phyloP scores from a whole-genome alignment of 2,888 invertebrate genomes.

The Amblyteles armatorius region DNA sequence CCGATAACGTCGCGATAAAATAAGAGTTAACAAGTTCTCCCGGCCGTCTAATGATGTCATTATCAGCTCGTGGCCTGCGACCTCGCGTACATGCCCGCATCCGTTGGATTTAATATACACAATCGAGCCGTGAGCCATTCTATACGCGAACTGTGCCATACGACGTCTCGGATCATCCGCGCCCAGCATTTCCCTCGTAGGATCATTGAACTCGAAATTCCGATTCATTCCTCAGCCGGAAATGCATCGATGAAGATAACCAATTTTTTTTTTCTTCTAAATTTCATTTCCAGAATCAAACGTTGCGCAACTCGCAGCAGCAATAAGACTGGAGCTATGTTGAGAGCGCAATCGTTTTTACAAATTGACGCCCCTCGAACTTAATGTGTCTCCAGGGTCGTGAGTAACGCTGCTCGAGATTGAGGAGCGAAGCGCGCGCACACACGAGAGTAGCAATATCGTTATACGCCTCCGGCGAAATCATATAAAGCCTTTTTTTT shows the following conservation, averaged over 20 bases:
- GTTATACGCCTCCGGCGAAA: constrained; percentile 17
- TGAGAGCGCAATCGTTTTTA: constrained; percentile 29
- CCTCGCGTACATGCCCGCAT: constrained; percentile 70
- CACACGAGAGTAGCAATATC: constrained; percentile 4
- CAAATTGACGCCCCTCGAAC: constrained; percentile 47
- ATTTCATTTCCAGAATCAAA: not conserved
- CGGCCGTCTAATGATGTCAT: constrained; percentile 70
- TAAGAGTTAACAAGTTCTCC: constrained; percentile 45
- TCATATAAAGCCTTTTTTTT: not conserved
- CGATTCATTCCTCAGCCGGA: not conserved
- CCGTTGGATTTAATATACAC: constrained; percentile 67
- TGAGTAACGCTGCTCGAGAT: constrained; percentile 34
- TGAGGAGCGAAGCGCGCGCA: constrained; percentile 10
- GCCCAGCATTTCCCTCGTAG: not conserved
- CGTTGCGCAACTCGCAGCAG: not conserved
- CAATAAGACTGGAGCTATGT: constrained; percentile 20
- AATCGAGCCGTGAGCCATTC: constrained; percentile 23
- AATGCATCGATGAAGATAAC: not conserved
- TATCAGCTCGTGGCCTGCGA: constrained; percentile 72
- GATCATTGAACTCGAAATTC: not conserved
- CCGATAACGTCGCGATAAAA: constrained; percentile 45
- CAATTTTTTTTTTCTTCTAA: not conserved
- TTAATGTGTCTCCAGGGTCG: constrained; percentile 60
- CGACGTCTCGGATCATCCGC: constrained; percentile 6
- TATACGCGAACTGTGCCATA: not conserved